Evolutionary conservation across 2,888 invertebrate genomes (phyloP).

Genomic region (Aleiodes testaceus): DNA sequence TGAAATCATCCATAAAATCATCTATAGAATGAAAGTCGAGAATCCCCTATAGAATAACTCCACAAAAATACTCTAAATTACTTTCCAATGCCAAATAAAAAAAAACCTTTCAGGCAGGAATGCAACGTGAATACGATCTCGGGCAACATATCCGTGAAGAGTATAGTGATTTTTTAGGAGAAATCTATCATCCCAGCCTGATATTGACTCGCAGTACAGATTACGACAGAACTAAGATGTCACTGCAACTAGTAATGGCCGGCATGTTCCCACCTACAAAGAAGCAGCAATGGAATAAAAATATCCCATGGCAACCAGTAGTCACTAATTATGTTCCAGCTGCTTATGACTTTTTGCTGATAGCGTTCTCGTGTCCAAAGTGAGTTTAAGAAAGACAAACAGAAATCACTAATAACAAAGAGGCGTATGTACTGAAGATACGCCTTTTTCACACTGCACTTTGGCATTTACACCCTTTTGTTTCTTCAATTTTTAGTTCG

Average conservation of each 20-base stretch:
- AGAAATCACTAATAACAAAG: too few relatives aligned
- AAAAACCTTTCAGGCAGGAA: conserved; percentile 75
- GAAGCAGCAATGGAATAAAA: conserved; percentile 76
- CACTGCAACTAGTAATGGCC: conserved; percentile 79
- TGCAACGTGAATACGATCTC: conserved; percentile 74
- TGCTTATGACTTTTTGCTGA: not conserved
- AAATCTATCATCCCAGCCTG: conserved; percentile 69
- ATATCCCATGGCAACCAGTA: conserved; percentile 81
- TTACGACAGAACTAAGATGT: conserved; percentile 83
- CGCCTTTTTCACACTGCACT: too few relatives aligned
- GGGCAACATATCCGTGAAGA: conserved; percentile 74
- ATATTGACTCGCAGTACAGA: conserved; percentile 77
- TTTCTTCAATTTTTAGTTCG: too few relatives aligned
- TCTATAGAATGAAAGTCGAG: too few relatives aligned
- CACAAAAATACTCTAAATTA: too few relatives aligned
- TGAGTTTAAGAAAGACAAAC: not conserved
- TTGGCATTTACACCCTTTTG: too few relatives aligned
- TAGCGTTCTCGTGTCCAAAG: not conserved
- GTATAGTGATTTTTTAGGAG: conserved; percentile 74
- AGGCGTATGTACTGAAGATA: too few relatives aligned
- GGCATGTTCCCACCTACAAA: conserved; percentile 79
- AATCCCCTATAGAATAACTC: too few relatives aligned
- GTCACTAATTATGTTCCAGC: conserved; percentile 45
- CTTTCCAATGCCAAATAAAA: too few relatives aligned
- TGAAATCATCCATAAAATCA: too few relatives aligned